A percentile compares a stretch with the other conserved stretches of the same genome.
These are phyloP conservation scores for Glaucomys volans DNA, from an alignment of 2,113 vertebrate genomes.

Conservation along the genomic window DNA sequence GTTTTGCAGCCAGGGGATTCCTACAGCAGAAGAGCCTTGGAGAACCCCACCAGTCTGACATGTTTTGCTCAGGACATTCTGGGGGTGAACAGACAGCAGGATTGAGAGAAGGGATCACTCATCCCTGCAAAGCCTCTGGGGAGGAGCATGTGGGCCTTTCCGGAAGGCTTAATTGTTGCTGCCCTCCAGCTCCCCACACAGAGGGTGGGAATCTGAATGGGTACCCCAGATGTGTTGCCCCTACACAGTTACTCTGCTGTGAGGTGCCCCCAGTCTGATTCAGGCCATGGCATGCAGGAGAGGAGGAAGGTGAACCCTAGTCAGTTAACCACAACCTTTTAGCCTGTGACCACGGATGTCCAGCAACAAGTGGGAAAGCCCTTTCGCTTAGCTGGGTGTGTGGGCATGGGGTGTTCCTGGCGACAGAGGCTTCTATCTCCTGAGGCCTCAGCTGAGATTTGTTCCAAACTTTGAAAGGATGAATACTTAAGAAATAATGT, in stretches of 20 bases:
- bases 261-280: rapidly evolving
- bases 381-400: not conserved
- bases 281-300: not conserved
- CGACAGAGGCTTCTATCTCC: not conserved
- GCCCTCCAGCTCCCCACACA: not conserved
- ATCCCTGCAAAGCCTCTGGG: too few relatives aligned
- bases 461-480: not conserved
- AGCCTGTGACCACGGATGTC: too few relatives aligned
- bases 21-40: rapidly evolving
- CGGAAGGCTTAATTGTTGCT: not conserved
- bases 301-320: not conserved
- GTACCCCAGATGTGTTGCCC: rapidly evolving
- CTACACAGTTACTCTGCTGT: rapidly evolving
- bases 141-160: not conserved
- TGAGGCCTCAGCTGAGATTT: not conserved
- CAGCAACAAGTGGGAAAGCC: not conserved
- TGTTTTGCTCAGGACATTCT: not conserved
- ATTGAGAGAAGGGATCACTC: rapidly evolving
- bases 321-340: too few relatives aligned
- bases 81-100: too few relatives aligned
- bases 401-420: not conserved
- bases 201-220: not conserved
- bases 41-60: rapidly evolving
- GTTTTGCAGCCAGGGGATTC: not conserved
- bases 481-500: not conserved